These are phyloP conservation scores for Sitta carolinensis DNA, from an alignment of 2,797 vertebrate genomes.

Conservation along the genomic window DNA sequence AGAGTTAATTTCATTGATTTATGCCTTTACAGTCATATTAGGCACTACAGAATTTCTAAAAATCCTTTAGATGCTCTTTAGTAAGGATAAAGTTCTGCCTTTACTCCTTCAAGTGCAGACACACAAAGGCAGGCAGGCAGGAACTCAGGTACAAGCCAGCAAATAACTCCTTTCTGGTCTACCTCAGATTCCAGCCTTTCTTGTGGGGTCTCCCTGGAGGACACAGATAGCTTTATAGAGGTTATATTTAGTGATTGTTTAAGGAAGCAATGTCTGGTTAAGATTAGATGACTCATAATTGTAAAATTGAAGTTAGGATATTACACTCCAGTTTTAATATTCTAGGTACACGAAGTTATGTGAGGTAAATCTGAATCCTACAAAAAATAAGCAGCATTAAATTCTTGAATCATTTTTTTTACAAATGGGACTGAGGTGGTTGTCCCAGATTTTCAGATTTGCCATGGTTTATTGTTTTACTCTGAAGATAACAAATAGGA, in stretches of 20 bases:
- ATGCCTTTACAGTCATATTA: neutral
- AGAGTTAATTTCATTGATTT: neutral
- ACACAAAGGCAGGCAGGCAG: neutral
- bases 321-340: rapidly evolving
- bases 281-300: neutral
- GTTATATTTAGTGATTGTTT: neutral
- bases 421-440: neutral
- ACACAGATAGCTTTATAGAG: neutral
- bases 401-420: neutral
- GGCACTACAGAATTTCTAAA: neutral
- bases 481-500: neutral
- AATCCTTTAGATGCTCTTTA: neutral
- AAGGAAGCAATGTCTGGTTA: neutral
- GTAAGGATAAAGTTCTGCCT: neutral
- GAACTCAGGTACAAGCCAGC: neutral
- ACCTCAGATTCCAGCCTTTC: neutral
- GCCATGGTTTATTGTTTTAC: neutral
- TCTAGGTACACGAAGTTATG: neutral
- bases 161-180: neutral
- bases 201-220: rapidly evolving
- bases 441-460: neutral
- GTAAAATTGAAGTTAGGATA: neutral
- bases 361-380: neutral
- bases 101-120: neutral
- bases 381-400: neutral